phyloP scores from a whole-genome alignment of 2,888 invertebrate genomes.

The Bhutanitis thaidina region DNA sequence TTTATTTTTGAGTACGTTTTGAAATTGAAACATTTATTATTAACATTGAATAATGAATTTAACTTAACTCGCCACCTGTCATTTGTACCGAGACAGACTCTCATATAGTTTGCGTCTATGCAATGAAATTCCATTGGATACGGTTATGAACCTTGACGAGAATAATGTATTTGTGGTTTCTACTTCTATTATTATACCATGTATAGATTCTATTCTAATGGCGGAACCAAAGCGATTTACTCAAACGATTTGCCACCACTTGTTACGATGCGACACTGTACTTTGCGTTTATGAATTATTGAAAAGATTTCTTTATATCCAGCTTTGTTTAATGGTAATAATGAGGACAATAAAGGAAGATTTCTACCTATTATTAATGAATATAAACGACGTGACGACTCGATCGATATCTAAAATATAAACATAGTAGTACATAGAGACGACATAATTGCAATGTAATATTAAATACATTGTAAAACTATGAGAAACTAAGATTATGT shows the following conservation, averaged over 20 bases:
- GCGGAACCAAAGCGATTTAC: constrained; percentile 68
- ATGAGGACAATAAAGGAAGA: constrained; percentile 79
- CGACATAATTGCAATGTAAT: constrained; percentile 39
- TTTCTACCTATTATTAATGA: constrained; percentile 73
- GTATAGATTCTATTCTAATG: constrained; percentile 37
- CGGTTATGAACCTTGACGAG: constrained; percentile 64
- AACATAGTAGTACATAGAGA: constrained; percentile 64
- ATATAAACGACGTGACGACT: constrained; percentile 64
- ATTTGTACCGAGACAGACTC: constrained; percentile 15
- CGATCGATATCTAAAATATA: constrained; percentile 70
- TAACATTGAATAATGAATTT: no score
- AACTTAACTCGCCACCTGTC: constrained; percentile 7
- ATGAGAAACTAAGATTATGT: no score
- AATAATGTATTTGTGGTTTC: constrained; percentile 40
- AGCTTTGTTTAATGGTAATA: constrained; percentile 67
- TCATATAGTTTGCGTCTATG: constrained; percentile 21
- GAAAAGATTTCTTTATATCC: constrained; percentile 36
- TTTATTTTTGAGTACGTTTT: no score
- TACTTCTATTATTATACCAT: constrained; percentile 40
- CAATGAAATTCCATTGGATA: constrained; percentile 45
- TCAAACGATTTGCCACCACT: constrained; percentile 64
- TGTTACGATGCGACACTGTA: constrained; percentile 55
- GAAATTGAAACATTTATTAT: no score
- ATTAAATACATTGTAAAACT: constrained; percentile 16
- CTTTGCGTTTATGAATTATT: constrained; percentile 30